Percentiles rank a stretch among this genome's conserved stretches.
Conservation (phyloP, 23 tunicate species). For the Ciona savignyi region DNA sequence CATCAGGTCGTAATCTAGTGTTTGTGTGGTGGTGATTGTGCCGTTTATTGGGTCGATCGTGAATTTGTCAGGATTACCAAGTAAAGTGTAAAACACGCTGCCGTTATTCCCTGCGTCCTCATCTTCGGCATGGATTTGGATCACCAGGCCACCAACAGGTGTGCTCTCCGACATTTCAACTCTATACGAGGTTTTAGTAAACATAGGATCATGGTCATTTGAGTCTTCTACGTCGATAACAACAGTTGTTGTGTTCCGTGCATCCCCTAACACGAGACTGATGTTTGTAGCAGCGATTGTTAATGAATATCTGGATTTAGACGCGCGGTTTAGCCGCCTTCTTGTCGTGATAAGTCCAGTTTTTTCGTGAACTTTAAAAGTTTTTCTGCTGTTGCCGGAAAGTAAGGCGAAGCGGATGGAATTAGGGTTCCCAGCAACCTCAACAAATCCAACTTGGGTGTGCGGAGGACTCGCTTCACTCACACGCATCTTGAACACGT, state of each 20-base stretch:
- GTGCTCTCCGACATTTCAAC: slow-evolving; percentile 33
- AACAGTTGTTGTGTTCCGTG: slow-evolving; percentile 15
- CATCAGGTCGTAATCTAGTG: slow-evolving; percentile 34
- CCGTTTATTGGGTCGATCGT: slow-evolving; percentile 45
- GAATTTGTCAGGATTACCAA: slow-evolving; percentile 6
- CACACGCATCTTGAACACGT: background rate
- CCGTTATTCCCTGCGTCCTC: slow-evolving; percentile 59
- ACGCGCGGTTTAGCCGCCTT: slow-evolving; percentile 16
- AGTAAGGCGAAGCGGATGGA: slow-evolving; percentile 10
- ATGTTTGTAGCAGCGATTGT: slow-evolving; percentile 31
- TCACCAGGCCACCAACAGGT: slow-evolving; percentile 14
- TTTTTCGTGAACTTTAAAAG: slow-evolving; percentile 27
- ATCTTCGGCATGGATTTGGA: slow-evolving; percentile 53
- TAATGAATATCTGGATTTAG: background rate
- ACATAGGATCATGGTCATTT: slow-evolving; percentile 90
- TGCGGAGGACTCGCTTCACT: slow-evolving; percentile 43
- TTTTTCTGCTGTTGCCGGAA: slow-evolving; percentile 25
- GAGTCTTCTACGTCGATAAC: slow-evolving; percentile 48
- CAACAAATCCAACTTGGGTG: slow-evolving; percentile 38
- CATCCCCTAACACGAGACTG: background rate
- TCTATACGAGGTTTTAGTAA: slow-evolving; percentile 23
- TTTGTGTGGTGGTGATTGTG: slow-evolving; percentile 20
- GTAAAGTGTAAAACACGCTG: slow-evolving; percentile 35
- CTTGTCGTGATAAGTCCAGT: slow-evolving; percentile 44
- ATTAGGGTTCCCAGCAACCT: slow-evolving; percentile 8